A percentile compares a stretch with the other conserved stretches of the same genome.
These are phyloP conservation scores for Patella vulgata DNA, from an alignment of 1,140 invertebrate species.

Conservation along the genomic window DNA sequence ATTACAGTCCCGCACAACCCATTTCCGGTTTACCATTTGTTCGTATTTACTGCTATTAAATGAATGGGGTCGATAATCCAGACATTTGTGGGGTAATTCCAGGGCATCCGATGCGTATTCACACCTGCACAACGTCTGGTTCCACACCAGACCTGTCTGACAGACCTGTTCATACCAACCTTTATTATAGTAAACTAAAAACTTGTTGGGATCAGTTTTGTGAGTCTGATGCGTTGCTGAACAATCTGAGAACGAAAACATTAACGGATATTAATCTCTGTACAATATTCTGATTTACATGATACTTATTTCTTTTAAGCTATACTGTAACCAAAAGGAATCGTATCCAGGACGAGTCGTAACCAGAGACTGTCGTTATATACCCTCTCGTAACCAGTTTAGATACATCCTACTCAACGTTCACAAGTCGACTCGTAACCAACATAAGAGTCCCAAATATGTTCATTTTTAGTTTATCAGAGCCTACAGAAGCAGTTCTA, in stretches of 20 bases:
- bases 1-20: conserved; percentile 35
- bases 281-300: too few relatives aligned
- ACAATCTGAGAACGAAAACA: conserved; percentile 26
- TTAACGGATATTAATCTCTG: too few relatives aligned
- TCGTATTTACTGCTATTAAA: conserved; percentile 26
- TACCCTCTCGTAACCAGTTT: too few relatives aligned
- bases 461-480: too few relatives aligned
- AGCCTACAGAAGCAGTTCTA: too few relatives aligned
- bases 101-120: background rate
- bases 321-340: too few relatives aligned
- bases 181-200: conserved; percentile 26
- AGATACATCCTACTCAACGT: too few relatives aligned
- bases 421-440: too few relatives aligned
- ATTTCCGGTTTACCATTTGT: conserved; percentile 35
- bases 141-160: conserved; percentile 30
- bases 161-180: conserved; percentile 26
- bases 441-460: too few relatives aligned
- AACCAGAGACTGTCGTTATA: too few relatives aligned
- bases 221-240: conserved; percentile 21
- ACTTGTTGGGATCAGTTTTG: conserved; percentile 29
- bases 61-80: conserved; percentile 16
- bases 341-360: too few relatives aligned
- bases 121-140: conserved; percentile 33
- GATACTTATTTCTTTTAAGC: too few relatives aligned
- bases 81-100: background rate